A percentile compares a stretch with the other conserved stretches of the same genome.
Evolutionary conservation across 2,797 vertebrate species (phyloP).

Genomic region (Etheostoma nigrum): DNA sequence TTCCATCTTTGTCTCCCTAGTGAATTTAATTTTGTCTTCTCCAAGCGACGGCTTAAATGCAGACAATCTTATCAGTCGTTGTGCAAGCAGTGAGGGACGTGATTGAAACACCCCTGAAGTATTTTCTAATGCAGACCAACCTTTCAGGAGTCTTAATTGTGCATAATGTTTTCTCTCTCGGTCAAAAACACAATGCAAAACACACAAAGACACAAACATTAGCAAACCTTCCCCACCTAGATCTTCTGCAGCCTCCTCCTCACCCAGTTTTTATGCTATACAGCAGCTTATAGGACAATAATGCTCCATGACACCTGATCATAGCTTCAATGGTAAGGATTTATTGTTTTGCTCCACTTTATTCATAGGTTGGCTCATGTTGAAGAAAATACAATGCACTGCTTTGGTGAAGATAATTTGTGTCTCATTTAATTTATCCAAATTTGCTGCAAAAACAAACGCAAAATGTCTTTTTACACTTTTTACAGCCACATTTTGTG

Average conservation of each 20-base stretch:
- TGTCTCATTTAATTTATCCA: slow-evolving; percentile 20
- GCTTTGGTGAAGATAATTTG: slow-evolving; percentile 5
- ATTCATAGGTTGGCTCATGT: slow-evolving; percentile 33
- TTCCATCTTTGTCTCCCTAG: slow-evolving; percentile 83
- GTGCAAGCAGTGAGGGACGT: slow-evolving; percentile 84
- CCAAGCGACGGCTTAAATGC: slow-evolving; percentile 83
- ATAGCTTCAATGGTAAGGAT: slow-evolving; percentile 57
- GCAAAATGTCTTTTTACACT: slow-evolving; percentile 1
- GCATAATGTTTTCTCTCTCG: slow-evolving; percentile 49
- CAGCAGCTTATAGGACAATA: slow-evolving; percentile 55
- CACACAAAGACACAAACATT: slow-evolving; percentile 56
- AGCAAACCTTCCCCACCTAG: slow-evolving; percentile 55
- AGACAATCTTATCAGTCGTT: slow-evolving; percentile 87
- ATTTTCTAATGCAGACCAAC: slow-evolving; percentile 83
- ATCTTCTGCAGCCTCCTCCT: slow-evolving; percentile 53
- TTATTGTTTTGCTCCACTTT: slow-evolving; percentile 53
- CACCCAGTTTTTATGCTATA: slow-evolving; percentile 40
- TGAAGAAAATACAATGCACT: slow-evolving; percentile 36
- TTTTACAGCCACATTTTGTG: neutral
- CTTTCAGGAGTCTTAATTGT: slow-evolving; percentile 86
- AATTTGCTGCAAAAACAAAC: slow-evolving; percentile 22
- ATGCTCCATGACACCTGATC: slow-evolving; percentile 66
- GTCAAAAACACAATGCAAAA: slow-evolving; percentile 50
- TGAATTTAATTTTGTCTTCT: slow-evolving; percentile 88
- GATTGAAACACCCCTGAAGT: slow-evolving; percentile 84